These are phyloP conservation scores for Vanessa tameamea DNA, from an alignment of 1,140 invertebrate genomes.

Conservation along the genomic window DNA sequence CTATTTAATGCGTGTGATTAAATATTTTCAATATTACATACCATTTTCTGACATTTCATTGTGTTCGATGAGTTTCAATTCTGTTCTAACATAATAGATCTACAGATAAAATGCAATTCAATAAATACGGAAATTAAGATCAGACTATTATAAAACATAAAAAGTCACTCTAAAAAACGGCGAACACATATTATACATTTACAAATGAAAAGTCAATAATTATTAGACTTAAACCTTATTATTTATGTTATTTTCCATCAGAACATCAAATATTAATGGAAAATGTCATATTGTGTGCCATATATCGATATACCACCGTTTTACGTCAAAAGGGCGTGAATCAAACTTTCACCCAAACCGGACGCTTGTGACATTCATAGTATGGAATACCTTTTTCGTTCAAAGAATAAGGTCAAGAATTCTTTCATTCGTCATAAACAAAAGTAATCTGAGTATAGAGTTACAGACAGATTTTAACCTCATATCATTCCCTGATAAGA, in stretches of 20 bases:
- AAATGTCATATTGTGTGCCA: not conserved
- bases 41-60: no score
- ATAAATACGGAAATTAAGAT: no score
- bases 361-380: constrained; percentile 5
- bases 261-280: not conserved
- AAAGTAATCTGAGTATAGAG: not conserved
- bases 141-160: no score
- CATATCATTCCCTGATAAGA: not conserved
- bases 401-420: not conserved
- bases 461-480: not conserved
- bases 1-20: no score
- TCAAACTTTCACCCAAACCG: constrained; percentile 27
- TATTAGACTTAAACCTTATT: no score
- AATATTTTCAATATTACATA: no score
- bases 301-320: not conserved
- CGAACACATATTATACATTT: no score
- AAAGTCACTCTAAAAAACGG: no score
- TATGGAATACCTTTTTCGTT: constrained; percentile 14
- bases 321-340: constrained; percentile 19
- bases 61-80: no score
- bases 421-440: not conserved
- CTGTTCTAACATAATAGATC: no score
- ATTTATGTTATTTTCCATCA: not conserved
- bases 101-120: no score
- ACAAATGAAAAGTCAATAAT: no score